Base-by-base conservation (phyloP, 2,797 vertebrate genomes). In the Sus cebifrons region DNA sequence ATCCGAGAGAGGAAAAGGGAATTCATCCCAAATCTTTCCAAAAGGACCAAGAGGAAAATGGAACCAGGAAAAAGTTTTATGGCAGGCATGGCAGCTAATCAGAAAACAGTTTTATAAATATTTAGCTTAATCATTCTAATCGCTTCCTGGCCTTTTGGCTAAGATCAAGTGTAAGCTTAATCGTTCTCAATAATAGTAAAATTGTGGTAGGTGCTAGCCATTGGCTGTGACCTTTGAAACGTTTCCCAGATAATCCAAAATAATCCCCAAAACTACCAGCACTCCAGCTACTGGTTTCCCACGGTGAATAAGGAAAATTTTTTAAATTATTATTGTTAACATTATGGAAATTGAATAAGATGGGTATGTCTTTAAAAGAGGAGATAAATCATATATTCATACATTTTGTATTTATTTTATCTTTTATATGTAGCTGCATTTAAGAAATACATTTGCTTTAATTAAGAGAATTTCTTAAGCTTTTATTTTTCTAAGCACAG, bases 401-500 rank as follows among this genome's bases (percentile, higher is more conserved):
- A 52, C 77, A 65, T 77, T 65, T 4, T 54, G 25, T 68, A 78
- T 68, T 56, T 79, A 79, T n/a, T 56, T 44, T 44, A n/a, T 56
- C 58, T 44, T 75, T 88, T 64, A 74, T 62, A 87, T n/a, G 49
- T 36, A 65, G 18, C 27, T 70, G 36, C 16, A 71, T 89, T 78
- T 32, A 91, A 65, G 56, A 93, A 86, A 74, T 64, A 68, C 11
- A 32, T 27, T 78, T 36, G 18, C 29, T 89, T 89, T 86, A 81
- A 90, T 60, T 73, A 36, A 64, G 94, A 78, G 20, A 78, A 88
- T 65, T 40, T 88, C 32, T 75, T 21, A 44, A 29, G 27, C 4
- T 77, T 87, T 77, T 78, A 27, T 67, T 75, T 60, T 86, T 87
- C 81, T 62, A 88, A 5, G 29, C 78, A 84, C 44, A 88, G 27